A percentile compares a stretch with the other conserved stretches of the same genome.
Evolutionary conservation across 64 coral and sea anemone species (phyloP).

Genomic region (Porites australiensis): DNA sequence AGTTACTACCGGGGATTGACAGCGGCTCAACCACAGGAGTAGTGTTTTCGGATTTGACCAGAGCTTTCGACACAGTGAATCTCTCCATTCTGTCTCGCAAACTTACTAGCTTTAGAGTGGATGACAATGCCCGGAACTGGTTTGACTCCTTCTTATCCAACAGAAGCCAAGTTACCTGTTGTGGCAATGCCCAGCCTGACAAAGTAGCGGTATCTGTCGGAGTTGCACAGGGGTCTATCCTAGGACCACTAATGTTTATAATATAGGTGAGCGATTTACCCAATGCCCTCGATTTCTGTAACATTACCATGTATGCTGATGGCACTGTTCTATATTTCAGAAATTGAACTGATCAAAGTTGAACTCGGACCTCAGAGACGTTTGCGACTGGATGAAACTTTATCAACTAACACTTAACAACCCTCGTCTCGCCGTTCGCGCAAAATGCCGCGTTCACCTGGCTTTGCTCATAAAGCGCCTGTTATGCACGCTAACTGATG

Average conservation of each 20-base stretch:
- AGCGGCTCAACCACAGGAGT: too few relatives aligned
- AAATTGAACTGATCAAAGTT: conserved; percentile 55
- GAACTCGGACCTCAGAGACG: conserved; percentile 54
- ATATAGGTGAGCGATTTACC: conserved; percentile 8
- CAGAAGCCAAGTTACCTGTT: too few relatives aligned
- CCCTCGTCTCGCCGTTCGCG: too few relatives aligned
- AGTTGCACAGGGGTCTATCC: background rate
- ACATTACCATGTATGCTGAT: conserved; percentile 43
- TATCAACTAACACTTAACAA: conserved; percentile 10
- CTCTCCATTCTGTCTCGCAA: conserved; percentile 3
- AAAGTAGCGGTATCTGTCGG: conserved; percentile 5
- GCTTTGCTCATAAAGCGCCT: too few relatives aligned
- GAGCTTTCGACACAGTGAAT: too few relatives aligned
- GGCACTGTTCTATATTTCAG: conserved; percentile 49
- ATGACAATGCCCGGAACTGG: conserved; percentile 43
- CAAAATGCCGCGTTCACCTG: too few relatives aligned
- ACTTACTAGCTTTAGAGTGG: conserved; percentile 5
- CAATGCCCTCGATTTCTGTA: conserved; percentile 11
- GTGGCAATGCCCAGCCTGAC: conserved; percentile 51
- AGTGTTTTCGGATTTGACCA: too few relatives aligned
- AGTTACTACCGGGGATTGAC: too few relatives aligned
- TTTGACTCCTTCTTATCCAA: too few relatives aligned
- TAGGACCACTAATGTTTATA: conserved; percentile 1
- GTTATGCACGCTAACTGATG: too few relatives aligned
- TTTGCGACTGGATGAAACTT: conserved; percentile 11